Base-by-base conservation (phyloP, 2,113 vertebrate genomes). In the Oceanites oceanicus region DNA sequence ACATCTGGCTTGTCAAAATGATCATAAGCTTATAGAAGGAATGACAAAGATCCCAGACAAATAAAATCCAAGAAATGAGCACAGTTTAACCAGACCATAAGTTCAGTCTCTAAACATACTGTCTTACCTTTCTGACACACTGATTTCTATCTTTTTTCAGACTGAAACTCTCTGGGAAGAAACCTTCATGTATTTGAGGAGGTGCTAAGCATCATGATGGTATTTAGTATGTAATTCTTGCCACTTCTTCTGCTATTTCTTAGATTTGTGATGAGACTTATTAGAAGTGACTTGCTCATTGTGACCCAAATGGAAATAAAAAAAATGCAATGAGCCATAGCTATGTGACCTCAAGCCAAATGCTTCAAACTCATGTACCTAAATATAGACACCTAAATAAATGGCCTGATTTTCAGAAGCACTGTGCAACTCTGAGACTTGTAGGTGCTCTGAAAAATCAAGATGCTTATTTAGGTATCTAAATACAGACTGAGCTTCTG, bases 381-480 rank as follows among this genome's bases (percentile, higher is more conserved):
- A 97, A 97, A 96, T 96, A 96, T 95, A 97, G 96, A 87, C 83
- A 81, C 95, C 96, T 97, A 96, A 94, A 96, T 96, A 91, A 96
- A 90, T 96, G 96, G 92, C 96, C 97, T 97, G 94, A 75, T 97
- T 96, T 94, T 86, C 66, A 87, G 86, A 59, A 89, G 88, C 86
- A 53, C 86, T 61, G 55, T 61, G 88, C 93, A 91, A 75, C 15
- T 87, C 67, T 52, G 47, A 84, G 80, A 65, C 23, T 45, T 61
- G 36, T 91, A 81, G 92, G 95, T 94, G 70, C 83, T 94, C 94
- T 91, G 77, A 85, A 95, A 97, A 92, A 94, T 94, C 79, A 91
- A 87, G 74, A 91, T 93, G 81, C 74, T 92, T 66, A 53, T 91
- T 93, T 81, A 53, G 73, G 22, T 71, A 42, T 45, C 82, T 77